phyloP scores from a whole-genome alignment of 2,113 vertebrate genomes.

The Takifugu bimaculatus region DNA sequence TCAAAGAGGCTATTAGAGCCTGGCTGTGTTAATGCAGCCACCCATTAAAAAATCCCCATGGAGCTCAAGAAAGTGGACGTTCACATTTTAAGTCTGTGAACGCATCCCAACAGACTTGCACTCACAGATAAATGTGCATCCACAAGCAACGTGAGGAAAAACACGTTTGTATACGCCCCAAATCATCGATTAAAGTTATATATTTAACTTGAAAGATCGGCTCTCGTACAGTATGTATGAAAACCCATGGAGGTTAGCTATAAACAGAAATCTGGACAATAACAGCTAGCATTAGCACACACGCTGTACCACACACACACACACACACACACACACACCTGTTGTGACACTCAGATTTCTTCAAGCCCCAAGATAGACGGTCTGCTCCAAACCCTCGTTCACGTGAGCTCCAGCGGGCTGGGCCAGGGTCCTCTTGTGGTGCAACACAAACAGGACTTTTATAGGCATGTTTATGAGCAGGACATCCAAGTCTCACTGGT shows the following conservation, averaged over 20 bases:
- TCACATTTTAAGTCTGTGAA: slow-evolving; percentile 35
- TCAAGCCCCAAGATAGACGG: slow-evolving; percentile 54
- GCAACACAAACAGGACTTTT: slow-evolving; percentile 71
- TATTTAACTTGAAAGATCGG: too few relatives aligned
- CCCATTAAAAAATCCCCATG: slow-evolving; percentile 53
- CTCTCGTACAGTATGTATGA: too few relatives aligned
- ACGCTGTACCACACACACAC: background rate
- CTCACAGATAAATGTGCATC: slow-evolving; percentile 12
- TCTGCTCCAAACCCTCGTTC: slow-evolving; percentile 37
- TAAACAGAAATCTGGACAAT: background rate
- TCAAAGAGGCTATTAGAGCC: slow-evolving; percentile 52
- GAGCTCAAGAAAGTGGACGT: slow-evolving; percentile 43
- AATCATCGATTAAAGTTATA: too few relatives aligned
- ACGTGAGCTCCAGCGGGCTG: slow-evolving; percentile 47
- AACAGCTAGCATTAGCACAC: background rate
- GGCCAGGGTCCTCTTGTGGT: slow-evolving; percentile 48
- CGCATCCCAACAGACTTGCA: slow-evolving; percentile 13
- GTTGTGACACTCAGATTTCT: slow-evolving; percentile 55
- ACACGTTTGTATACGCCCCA: too few relatives aligned
- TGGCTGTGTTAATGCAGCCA: slow-evolving; percentile 57
- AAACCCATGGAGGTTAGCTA: background rate
- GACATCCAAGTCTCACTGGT: slow-evolving; percentile 17
- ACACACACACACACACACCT: slow-evolving; percentile 46
- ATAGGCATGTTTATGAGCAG: slow-evolving; percentile 70
- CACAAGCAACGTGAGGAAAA: too few relatives aligned